Conservation (phyloP, 2,888 invertebrate genomes). For the Cheilosia urbana region DNA sequence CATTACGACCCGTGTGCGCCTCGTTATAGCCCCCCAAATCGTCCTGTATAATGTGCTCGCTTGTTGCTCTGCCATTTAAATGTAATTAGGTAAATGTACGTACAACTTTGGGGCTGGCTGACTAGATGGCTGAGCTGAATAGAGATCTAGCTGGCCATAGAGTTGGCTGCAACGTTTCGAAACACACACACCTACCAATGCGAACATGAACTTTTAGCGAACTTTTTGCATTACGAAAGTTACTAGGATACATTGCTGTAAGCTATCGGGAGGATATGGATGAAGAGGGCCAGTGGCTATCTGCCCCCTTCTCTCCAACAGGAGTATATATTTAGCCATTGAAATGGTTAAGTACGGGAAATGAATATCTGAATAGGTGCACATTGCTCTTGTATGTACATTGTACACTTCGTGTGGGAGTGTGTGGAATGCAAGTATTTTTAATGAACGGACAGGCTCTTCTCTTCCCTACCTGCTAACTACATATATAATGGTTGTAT, state of each 20-base stretch:
- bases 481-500: background rate
- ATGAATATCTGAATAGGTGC: conserved; percentile 71
- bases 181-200: too few species aligned
- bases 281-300: conserved; percentile 21
- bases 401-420: background rate
- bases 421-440: conserved; percentile 58
- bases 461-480: conserved; percentile 1
- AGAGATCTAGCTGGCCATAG: background rate
- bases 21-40: conserved; percentile 53
- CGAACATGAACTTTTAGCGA: conserved; percentile 32
- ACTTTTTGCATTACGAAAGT: conserved; percentile 50
- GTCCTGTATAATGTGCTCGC: conserved; percentile 68
- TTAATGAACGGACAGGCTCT: conserved; percentile 58
- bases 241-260: conserved; percentile 28
- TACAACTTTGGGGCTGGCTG: conserved; percentile 61
- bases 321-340: conserved; percentile 58
- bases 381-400: conserved; percentile 20
- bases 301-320: background rate
- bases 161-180: conserved; percentile 39
- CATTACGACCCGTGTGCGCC: background rate
- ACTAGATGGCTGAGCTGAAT: conserved; percentile 40
- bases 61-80: conserved; percentile 78
- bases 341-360: conserved; percentile 62
- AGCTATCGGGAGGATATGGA: background rate
- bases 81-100: conserved; percentile 77